Evolutionary conservation across 2,888 invertebrate species (phyloP).

Genomic region (Rhingia rostrata): DNA sequence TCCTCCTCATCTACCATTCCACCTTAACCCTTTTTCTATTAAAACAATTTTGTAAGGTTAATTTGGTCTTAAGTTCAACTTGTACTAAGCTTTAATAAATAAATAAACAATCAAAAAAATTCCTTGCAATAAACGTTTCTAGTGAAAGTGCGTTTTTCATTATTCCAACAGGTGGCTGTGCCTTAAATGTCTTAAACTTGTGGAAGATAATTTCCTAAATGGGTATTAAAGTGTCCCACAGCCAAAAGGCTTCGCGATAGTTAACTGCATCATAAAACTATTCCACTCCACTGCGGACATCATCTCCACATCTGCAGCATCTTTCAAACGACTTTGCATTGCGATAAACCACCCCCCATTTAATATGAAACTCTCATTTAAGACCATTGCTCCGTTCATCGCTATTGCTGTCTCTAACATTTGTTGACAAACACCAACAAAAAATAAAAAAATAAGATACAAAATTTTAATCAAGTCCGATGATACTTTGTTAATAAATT

Average conservation of each 20-base stretch:
- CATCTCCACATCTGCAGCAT: not conserved
- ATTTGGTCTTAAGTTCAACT: no score
- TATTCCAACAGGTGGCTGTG: no score
- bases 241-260: not conserved
- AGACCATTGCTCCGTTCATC: slow-evolving; percentile 22
- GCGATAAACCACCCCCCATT: slow-evolving; percentile 49
- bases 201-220: no score
- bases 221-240: no score
- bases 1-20: no score
- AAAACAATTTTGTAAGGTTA: no score
- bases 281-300: not conserved
- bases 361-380: slow-evolving; percentile 60
- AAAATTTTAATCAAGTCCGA: slow-evolving; percentile 69
- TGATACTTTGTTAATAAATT: slow-evolving; percentile 73
- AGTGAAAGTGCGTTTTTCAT: no score
- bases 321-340: slow-evolving; percentile 6
- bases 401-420: slow-evolving; percentile 63
- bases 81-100: no score
- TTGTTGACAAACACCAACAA: slow-evolving; percentile 1
- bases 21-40: no score
- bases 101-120: no score
- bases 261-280: slow-evolving; percentile 29
- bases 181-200: no score
- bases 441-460: slow-evolving; percentile 37
- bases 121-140: no score